Percentiles rank a stretch among this genome's conserved stretches.
Conservation (phyloP, 2,888 invertebrate species). For the Athalia circularis region DNA sequence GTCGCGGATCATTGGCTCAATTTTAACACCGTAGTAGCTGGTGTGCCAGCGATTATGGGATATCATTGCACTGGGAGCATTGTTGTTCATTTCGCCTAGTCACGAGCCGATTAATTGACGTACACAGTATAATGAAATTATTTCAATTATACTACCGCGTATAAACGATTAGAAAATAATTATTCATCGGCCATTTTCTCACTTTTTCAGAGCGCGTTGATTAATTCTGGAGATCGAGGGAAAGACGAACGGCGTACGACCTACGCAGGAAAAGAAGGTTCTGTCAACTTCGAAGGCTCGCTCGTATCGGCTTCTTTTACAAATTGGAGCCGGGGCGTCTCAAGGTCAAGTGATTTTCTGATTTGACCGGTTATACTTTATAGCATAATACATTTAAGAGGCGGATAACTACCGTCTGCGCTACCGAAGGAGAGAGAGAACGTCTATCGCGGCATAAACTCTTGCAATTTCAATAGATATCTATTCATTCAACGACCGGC, state of each 20-base stretch:
- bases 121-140: too few species aligned
- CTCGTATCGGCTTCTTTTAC: constrained; percentile 3
- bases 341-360: constrained; percentile 32
- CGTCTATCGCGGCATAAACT: not conserved
- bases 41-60: too few species aligned
- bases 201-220: too few species aligned
- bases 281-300: constrained; percentile 25
- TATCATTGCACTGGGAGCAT: too few species aligned
- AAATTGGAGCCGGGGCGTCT: constrained; percentile 15
- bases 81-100: too few species aligned
- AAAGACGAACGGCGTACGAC: not conserved
- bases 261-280: not conserved
- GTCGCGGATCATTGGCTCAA: not conserved
- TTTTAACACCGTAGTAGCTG: too few species aligned
- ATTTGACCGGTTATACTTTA: not conserved
- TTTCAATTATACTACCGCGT: too few species aligned
- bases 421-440: constrained; percentile 37
- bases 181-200: too few species aligned
- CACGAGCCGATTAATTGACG: too few species aligned
- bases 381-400: not conserved
- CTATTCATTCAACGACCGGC: not conserved
- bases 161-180: too few species aligned
- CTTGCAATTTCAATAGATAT: constrained; percentile 15
- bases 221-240: too few species aligned
- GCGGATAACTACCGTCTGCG: not conserved